Base-by-base conservation (phyloP, 1,140 invertebrate genomes). In the Antheraea mylitta region DNA sequence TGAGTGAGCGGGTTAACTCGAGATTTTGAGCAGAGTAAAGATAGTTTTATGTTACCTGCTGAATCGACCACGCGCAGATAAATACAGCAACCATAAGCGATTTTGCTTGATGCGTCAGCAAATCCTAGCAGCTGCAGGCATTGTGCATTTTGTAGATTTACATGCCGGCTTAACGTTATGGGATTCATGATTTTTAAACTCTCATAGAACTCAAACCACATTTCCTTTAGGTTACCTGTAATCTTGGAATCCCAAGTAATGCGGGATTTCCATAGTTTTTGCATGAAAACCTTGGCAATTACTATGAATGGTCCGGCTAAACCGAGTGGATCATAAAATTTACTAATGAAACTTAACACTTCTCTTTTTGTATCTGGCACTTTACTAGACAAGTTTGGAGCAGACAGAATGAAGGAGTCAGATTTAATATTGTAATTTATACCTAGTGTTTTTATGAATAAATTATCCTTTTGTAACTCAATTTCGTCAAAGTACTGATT, bases 1-100 rank as follows among this genome's bases (percentile, higher is more conserved):
- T 68, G 68, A 19, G 36, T 64, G 59, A 69, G 37, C 4, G 73
- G 70, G 16, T 67, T 61, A 3, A 74, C 42, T 37, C 68, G 19
- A 10, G 72, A 74, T 60, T 70, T 74, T 0, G 72, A 70, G 53
- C 72, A 74, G 4, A 74, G 18, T 45, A 74, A 61, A 42, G 69
- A 59, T 2, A 67, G 18, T 13, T 63, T 36, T n/a, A 63, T 19
- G 16, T 36, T 63, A 63, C 22, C 60, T 69, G 36, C 38, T 16
- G 16, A 18, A n/a, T 64, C 22, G 11, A 42, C n/a, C 13, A 13
- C 30, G 7, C 63, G 30, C 37, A 64, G 8, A 64, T 45, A 64
- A 22, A 66, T 13, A 37, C 64, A 66, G 64, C 42, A 66, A 66
- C 64, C 64, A 19, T 30, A 22, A 19, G 64, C 64, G 9, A 6